These are phyloP conservation scores for Platorchestia sp. DNA, from an alignment of 1,140 invertebrate genomes.

Conservation along the genomic window DNA sequence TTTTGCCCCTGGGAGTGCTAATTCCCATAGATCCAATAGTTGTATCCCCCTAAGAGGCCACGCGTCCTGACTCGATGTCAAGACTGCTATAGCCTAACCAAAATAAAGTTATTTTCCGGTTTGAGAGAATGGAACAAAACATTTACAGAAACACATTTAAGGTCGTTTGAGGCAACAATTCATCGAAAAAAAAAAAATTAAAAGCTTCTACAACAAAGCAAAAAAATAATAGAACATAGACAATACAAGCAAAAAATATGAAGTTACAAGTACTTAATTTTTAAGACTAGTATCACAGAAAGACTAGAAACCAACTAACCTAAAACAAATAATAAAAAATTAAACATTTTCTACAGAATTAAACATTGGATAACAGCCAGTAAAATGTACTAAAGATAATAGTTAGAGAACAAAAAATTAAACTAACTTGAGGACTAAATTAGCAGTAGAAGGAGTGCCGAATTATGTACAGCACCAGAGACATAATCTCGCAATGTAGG, in stretches of 20 bases:
- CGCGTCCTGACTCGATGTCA: too few relatives aligned
- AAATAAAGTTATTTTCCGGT: too few relatives aligned
- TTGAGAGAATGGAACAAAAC: too few relatives aligned
- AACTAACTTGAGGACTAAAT: background rate
- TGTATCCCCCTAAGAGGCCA: too few relatives aligned
- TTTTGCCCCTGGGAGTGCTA: too few relatives aligned
- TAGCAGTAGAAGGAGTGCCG: background rate
- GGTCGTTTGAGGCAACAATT: background rate
- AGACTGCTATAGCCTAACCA: too few relatives aligned
- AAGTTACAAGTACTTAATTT: background rate
- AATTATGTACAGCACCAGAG: background rate
- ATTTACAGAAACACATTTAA: background rate
- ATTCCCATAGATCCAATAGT: too few relatives aligned
- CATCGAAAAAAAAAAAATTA: too few relatives aligned
- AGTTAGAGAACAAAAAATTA: background rate
- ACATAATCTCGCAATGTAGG: background rate
- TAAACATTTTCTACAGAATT: background rate
- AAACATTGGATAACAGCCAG: background rate
- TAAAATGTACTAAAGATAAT: background rate
- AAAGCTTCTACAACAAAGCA: too few relatives aligned
- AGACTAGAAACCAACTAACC: background rate
- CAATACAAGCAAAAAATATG: background rate
- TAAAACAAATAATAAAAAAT: background rate
- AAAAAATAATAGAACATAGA: background rate
- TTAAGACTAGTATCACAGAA: background rate